Conservation (phyloP, 2,113 vertebrate species). For the Heterotilapia buettikoferi region DNA sequence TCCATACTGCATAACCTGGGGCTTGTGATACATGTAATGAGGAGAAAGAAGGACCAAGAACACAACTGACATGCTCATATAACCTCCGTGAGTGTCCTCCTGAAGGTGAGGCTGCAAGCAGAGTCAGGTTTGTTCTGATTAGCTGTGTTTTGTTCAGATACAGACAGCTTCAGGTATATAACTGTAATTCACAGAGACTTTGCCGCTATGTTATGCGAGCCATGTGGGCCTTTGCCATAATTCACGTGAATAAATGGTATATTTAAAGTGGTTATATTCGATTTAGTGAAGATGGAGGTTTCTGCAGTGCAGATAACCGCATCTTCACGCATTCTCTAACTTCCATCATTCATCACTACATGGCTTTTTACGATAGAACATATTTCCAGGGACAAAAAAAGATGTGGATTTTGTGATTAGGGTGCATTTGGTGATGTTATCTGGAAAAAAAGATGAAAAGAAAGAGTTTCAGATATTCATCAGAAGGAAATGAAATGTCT, state of each 20-base stretch:
- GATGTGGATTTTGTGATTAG: constrained; percentile 23
- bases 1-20: neutral
- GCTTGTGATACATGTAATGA: neutral
- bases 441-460: neutral
- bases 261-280: constrained; percentile 38
- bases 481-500: neutral
- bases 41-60: neutral
- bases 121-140: constrained; percentile 20
- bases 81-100: neutral
- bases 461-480: neutral
- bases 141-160: neutral
- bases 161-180: constrained; percentile 10
- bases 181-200: constrained; percentile 19
- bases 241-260: constrained; percentile 53
- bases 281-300: constrained; percentile 45
- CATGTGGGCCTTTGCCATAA: constrained; percentile 24
- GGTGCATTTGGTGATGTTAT: neutral
- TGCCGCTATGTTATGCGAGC: neutral
- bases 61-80: neutral
- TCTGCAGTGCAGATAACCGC: constrained; percentile 30
- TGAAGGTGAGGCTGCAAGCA: constrained; percentile 30
- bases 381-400: constrained; percentile 40
- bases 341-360: constrained; percentile 39
- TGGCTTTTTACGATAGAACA: constrained; percentile 10
- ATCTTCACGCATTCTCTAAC: constrained; percentile 13